Evolutionary conservation across 2,888 invertebrate genomes (phyloP), one percentile per base, ranked within the genome.

Genomic region (Euzetes globulus): DNA sequence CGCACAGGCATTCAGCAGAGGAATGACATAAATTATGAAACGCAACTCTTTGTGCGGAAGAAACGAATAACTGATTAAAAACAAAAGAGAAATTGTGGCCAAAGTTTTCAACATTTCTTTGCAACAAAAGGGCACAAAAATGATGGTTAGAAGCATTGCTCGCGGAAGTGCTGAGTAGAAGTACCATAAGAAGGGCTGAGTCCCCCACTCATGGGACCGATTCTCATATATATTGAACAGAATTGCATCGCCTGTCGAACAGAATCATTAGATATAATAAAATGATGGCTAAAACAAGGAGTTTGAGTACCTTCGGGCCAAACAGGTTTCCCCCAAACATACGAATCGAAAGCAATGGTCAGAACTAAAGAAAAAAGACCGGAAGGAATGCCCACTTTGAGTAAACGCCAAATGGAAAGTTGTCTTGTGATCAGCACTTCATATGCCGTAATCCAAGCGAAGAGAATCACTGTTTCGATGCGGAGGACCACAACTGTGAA

Each of bases 1-100:
- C 3, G 91, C 91, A 15, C 91, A 88, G 78, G 92, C 87, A 84
- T 98, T 97, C 76, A 98, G 86, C 79, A 98, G 84, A 17, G 99
- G 99, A 82, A 97, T 90, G n/a, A 91, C 90, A 82, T 99, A 99
- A 79, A 99, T 92, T 79, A 99, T 94, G 83, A 99, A 99, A 72
- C 99, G 87, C 50, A 98, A 86, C 84, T 99, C 99, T 83, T 99
- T 99, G 82, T 99, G 99, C 0, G 99, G 98, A 77, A 99, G 84
- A 81, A 96, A 87, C 13, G 98, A 99, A 83, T 92, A 98, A n/a
- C 95, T 82, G 33, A 90, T 81, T 74, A 99, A 89, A 84, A 94
- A 98, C 47, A 87, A 83, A 3, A 82, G 15, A 1, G 82, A 80
- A 11, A 82, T 81, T 68, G 79, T 52, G 13, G 50, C 25, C 81